These are phyloP conservation scores for Psilopogon haemacephalus DNA, from an alignment of 2,113 vertebrate species.

Conservation along the genomic window DNA sequence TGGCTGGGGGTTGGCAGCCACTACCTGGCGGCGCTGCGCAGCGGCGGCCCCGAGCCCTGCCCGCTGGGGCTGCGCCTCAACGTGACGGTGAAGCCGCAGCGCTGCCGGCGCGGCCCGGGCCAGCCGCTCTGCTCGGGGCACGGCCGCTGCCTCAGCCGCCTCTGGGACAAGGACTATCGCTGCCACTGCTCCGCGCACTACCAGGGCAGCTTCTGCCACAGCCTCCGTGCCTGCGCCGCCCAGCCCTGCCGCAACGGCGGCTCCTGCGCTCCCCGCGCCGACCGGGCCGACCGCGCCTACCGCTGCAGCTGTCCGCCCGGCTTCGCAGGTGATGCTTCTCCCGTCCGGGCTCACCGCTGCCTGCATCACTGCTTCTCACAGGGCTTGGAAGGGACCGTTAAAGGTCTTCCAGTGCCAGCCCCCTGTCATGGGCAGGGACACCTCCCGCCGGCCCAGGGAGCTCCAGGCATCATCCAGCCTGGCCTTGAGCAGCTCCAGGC, in stretches of 20 bases:
- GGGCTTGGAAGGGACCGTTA: too few relatives aligned
- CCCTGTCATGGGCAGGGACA: too few relatives aligned
- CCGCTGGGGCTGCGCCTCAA: constrained; percentile 79
- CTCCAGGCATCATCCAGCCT: too few relatives aligned
- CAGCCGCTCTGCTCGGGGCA: constrained; percentile 79
- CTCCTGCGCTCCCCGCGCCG: constrained; percentile 66
- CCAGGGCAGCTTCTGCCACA: constrained; percentile 82
- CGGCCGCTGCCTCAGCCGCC: constrained; percentile 78
- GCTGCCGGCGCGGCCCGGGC: constrained; percentile 72
- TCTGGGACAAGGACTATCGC: constrained; percentile 73
- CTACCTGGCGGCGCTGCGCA: constrained; percentile 79
- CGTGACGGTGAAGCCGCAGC: constrained; percentile 78
- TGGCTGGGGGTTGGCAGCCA: constrained; percentile 78
- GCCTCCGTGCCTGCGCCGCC: constrained; percentile 72
- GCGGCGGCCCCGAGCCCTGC: constrained; percentile 69
- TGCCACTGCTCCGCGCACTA: constrained; percentile 78
- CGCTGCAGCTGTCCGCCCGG: constrained; percentile 74
- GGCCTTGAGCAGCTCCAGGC: too few relatives aligned
- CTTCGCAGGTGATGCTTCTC: constrained; percentile 78
- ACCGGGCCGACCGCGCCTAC: constrained; percentile 56
- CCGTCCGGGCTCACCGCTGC: neutral
- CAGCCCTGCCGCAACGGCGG: constrained; percentile 80
- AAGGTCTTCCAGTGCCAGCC: too few relatives aligned
- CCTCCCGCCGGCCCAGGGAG: too few relatives aligned
- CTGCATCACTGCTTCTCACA: too few relatives aligned